Evolutionary conservation across 2,888 invertebrate species (phyloP), one percentile per base, ranked within the genome.

Genomic region (Drosophila kuntzei): DNA sequence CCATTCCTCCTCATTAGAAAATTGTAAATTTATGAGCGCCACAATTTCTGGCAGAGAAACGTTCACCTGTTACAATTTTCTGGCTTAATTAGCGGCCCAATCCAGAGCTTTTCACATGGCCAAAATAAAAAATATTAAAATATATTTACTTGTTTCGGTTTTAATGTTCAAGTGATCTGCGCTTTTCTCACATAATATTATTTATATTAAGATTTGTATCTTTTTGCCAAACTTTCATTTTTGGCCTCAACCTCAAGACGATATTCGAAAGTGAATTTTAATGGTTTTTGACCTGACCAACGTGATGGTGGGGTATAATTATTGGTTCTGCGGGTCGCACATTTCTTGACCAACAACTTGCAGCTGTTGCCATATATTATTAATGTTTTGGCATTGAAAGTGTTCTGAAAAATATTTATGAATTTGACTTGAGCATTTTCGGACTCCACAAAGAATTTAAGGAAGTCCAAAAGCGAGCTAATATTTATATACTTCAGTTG

Each of bases 231-330:
- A 80, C 82, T 80, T 80, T 80, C 82, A 70, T 81, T 80, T 80
- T 70, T 75, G 79, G 59, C 27, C 37, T 57, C 46, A 61, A 51
- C 54, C 54, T 53, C 68, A 63, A 34, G 29, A 41, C 61, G 47
- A 71, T 70, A 76, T 76, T 76, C 63, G 79, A 80, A 80, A 80
- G 80, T 76, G 80, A 80, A 76, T 79, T 76, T 78, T 62, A 72
- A 79, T 72, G 64, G 61, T 55, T 71, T 71, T 63, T 50, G 20
- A 43, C 54, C 49, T 53, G 49, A 9, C 34, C 39, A 22, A 47
- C n/a, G 44, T 51, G 43, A 44, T 37, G 51, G 3, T 59, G 16
- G 14, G 14, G 20, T 32, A 55, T 47, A 25, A 53, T 59, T 50
- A 50, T 53, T 41, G 46, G 54, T 58, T 72, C 63, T 61, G 53